Percentiles rank a stretch among this genome's conserved stretches.
These are phyloP conservation scores for Choristoneura fumiferana DNA, from an alignment of 1,140 invertebrate species.

Conservation along the genomic window DNA sequence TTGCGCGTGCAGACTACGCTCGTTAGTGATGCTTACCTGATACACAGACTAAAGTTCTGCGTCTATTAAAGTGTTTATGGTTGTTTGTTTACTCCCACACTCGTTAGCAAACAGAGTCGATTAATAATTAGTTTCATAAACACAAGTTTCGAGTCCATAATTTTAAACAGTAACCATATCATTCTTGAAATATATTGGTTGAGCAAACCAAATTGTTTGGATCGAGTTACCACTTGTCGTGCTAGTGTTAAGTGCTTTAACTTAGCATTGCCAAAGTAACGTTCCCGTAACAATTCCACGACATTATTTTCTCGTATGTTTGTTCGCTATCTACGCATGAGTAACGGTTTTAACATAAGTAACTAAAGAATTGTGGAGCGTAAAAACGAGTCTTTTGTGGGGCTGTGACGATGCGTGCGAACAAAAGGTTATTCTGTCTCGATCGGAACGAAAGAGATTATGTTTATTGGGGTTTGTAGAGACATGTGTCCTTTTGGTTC, in stretches of 20 bases:
- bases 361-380: constrained; percentile 45
- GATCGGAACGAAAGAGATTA: background rate
- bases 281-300: constrained; percentile 36
- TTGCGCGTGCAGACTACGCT: too few relatives aligned
- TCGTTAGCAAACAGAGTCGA: too few relatives aligned
- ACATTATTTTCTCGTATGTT: constrained; percentile 9
- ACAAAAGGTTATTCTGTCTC: constrained; percentile 21
- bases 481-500: constrained; percentile 7
- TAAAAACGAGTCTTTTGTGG: constrained; percentile 48
- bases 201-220: background rate
- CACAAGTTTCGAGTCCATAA: background rate
- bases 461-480: background rate
- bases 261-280: constrained; percentile 8
- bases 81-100: too few relatives aligned
- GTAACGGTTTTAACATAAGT: constrained; percentile 35
- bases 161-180: background rate
- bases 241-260: constrained; percentile 25
- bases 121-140: background rate
- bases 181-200: background rate
- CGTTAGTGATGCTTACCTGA: too few relatives aligned
- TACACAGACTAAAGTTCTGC: too few relatives aligned
- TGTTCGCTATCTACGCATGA: background rate
- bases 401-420: constrained; percentile 51
- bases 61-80: too few relatives aligned
- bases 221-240: constrained; percentile 36